These are phyloP conservation scores for Tipula vernalis DNA, from an alignment of 2,888 invertebrate species.

Conservation along the genomic window DNA sequence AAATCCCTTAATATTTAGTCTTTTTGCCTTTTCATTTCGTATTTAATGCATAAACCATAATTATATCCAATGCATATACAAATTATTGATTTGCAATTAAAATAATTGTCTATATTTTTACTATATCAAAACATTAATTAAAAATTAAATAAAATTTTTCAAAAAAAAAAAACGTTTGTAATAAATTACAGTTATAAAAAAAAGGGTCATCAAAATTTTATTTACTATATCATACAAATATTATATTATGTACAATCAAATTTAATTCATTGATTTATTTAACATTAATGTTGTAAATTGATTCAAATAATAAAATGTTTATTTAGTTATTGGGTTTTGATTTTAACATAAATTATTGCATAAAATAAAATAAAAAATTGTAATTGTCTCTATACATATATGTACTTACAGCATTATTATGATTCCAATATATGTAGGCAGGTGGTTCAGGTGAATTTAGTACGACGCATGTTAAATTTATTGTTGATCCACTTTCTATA, in stretches of 20 bases:
- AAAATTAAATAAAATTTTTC: not conserved
- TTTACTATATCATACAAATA: not conserved
- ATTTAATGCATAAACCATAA: not conserved
- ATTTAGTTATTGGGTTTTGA: not conserved
- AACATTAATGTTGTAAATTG: not conserved
- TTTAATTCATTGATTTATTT: not conserved
- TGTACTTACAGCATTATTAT: slow-evolving; percentile 74
- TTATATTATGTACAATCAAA: not conserved
- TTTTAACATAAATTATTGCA: not conserved
- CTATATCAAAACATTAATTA: not conserved
- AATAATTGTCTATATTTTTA: not conserved
- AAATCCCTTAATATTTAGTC: not conserved
- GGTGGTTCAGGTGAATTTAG: slow-evolving; percentile 85
- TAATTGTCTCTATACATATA: too few relatives aligned
- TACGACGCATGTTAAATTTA: slow-evolving; percentile 87
- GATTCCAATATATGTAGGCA: slow-evolving; percentile 90
- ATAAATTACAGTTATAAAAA: not conserved
- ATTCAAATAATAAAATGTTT: not conserved
- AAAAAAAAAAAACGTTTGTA: not conserved
- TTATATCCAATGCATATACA: not conserved
- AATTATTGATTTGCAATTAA: not conserved
- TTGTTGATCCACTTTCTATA: slow-evolving; percentile 86
- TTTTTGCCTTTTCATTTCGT: not conserved
- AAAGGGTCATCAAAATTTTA: not conserved
- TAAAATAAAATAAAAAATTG: not conserved